phyloP scores from a whole-genome alignment of 1,140 invertebrate genomes.

The Pseudoatta argentina region DNA sequence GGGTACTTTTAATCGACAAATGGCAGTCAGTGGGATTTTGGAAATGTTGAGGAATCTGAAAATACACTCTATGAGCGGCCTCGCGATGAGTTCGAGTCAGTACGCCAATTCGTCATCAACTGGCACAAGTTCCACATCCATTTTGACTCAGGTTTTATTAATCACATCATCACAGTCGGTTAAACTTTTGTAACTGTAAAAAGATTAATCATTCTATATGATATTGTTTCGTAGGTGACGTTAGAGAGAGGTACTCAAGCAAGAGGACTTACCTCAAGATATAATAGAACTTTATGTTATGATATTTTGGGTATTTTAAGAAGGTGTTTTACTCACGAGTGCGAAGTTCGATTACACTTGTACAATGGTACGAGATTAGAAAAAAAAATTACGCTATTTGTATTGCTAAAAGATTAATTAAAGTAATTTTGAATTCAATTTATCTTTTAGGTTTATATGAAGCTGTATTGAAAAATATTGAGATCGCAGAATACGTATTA shows the following conservation, averaged over 20 bases:
- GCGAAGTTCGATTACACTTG: constrained; percentile 86
- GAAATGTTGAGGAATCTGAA: constrained; percentile 87
- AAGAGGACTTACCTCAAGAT: constrained; percentile 70
- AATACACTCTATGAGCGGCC: constrained; percentile 81
- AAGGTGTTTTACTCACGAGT: constrained; percentile 88
- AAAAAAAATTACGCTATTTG: neutral
- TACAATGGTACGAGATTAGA: constrained; percentile 85
- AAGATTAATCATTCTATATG: neutral
- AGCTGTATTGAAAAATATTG: constrained; percentile 83
- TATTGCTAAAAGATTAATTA: neutral
- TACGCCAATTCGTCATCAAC: constrained; percentile 64
- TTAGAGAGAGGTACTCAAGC: constrained; percentile 76
- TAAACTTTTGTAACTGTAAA: neutral
- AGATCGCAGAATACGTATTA: constrained; percentile 84
- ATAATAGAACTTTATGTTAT: constrained; percentile 87
- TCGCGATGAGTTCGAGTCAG: constrained; percentile 81
- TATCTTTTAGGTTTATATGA: constrained; percentile 83
- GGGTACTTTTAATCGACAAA: constrained; percentile 85
- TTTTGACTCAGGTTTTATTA: constrained; percentile 83
- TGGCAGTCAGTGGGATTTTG: constrained; percentile 87
- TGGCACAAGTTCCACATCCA: constrained; percentile 83
- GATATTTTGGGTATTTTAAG: constrained; percentile 88
- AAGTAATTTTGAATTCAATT: neutral
- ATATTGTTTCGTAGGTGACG: constrained; percentile 73
- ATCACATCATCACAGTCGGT: neutral